Evolutionary conservation across 2,888 invertebrate genomes (phyloP).

Genomic region (Pristionchus japonicus): DNA sequence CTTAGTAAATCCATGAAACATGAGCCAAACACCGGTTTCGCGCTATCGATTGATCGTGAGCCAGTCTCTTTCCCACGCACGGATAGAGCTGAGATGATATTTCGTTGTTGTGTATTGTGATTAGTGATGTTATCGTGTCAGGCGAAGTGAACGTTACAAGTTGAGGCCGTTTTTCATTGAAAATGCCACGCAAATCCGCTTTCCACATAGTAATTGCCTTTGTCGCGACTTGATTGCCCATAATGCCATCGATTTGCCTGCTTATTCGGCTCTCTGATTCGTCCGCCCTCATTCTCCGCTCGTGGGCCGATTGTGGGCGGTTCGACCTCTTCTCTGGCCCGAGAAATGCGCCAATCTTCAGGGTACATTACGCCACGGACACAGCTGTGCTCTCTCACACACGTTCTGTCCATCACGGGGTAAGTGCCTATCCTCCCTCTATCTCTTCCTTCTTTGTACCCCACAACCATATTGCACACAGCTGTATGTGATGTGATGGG

Average conservation of each 20-base stretch:
- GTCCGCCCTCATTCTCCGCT: neutral
- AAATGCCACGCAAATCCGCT: neutral
- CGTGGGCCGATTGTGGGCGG: neutral
- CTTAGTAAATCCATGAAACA: neutral
- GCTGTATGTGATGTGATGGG: neutral
- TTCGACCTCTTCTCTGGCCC: neutral
- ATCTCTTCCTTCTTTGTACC: neutral
- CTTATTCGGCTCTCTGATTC: neutral
- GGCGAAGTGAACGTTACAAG: neutral
- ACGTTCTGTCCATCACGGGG: neutral
- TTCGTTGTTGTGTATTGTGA: neutral
- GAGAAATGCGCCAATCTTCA: neutral
- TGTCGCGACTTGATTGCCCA: neutral
- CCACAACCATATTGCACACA: neutral
- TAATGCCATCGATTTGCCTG: neutral
- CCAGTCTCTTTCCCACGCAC: neutral
- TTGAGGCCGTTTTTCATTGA: no score
- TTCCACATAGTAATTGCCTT: neutral
- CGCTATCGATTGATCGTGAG: constrained; percentile 24
- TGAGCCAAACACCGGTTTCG: constrained; percentile 5
- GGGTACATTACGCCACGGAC: constrained; percentile 30
- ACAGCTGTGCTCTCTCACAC: neutral
- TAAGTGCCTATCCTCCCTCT: neutral
- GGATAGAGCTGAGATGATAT: neutral
- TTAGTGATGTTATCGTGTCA: neutral